A percentile compares a stretch with the other conserved stretches of the same genome.
These are phyloP conservation scores for Trissolcus brochymenae DNA, from an alignment of 2,888 invertebrate species.

Conservation along the genomic window DNA sequence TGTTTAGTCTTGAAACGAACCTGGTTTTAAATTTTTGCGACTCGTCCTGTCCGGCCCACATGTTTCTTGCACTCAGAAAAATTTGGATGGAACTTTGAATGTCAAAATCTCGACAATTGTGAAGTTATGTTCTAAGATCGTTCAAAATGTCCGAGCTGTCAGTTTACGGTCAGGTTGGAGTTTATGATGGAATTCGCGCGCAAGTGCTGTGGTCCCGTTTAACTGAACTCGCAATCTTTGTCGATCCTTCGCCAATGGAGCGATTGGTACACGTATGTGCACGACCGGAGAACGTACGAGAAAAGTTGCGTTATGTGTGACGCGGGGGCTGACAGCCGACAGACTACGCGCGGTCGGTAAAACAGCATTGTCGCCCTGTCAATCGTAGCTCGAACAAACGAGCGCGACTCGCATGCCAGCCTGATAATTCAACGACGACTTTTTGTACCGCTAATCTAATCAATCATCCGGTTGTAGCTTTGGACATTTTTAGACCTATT, in stretches of 20 bases:
- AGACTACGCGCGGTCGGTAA: conserved; percentile 43
- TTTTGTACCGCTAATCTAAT: too few species aligned
- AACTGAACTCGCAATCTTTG: conserved; percentile 52
- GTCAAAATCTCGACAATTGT: background rate
- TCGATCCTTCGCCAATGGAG: conserved; percentile 46
- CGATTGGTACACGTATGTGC: conserved; percentile 22
- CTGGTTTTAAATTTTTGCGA: conserved; percentile 72
- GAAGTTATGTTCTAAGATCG: background rate
- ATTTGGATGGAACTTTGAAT: background rate
- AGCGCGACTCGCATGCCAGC: background rate
- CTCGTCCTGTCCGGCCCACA: conserved; percentile 74
- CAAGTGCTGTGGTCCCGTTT: conserved; percentile 45
- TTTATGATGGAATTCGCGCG: conserved; percentile 25
- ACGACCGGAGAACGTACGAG: conserved; percentile 51
- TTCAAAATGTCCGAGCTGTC: background rate
- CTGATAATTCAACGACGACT: too few species aligned
- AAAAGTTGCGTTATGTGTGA: conserved; percentile 40
- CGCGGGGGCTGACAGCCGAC: conserved; percentile 44
- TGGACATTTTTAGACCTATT: too few species aligned
- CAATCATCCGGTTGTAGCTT: too few species aligned
- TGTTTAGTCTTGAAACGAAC: conserved; percentile 57
- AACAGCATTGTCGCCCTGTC: conserved; percentile 18
- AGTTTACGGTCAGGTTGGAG: conserved; percentile 9
- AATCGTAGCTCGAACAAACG: conserved; percentile 2
- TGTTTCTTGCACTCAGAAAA: conserved; percentile 41